A percentile compares a stretch with the other conserved stretches of the same genome.
phyloP scores from a whole-genome alignment of 2,797 vertebrate genomes.

The Platyrinchus mystaceus region DNA sequence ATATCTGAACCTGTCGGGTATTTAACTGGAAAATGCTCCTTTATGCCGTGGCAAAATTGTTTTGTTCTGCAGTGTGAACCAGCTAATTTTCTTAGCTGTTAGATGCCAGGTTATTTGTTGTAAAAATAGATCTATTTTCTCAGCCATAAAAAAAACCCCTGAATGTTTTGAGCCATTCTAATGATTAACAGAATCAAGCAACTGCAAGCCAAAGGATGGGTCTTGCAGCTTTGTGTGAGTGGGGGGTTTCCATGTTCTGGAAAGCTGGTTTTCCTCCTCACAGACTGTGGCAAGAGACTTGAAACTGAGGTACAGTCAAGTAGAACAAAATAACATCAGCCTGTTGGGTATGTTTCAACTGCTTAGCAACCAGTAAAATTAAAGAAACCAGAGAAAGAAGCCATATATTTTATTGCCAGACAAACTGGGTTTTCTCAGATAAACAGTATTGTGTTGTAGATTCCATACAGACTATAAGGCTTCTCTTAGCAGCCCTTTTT shows the following conservation, averaged over 20 bases:
- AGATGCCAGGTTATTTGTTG: background rate
- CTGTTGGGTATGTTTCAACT: background rate
- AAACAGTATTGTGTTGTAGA: background rate
- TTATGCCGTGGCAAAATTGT: background rate
- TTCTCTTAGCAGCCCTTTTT: background rate
- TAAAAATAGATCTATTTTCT: conserved; percentile 18
- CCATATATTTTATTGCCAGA: background rate
- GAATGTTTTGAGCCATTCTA: background rate
- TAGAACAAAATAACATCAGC: background rate
- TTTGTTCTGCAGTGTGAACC: conserved; percentile 1
- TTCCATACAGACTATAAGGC: background rate
- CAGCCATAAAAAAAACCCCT: background rate
- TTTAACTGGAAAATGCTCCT: background rate
- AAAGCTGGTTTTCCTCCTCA: background rate
- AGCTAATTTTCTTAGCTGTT: conserved; percentile 13
- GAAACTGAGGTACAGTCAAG: background rate
- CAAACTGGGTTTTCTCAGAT: background rate
- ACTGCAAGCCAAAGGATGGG: background rate
- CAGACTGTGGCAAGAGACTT: background rate
- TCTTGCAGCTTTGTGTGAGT: background rate
- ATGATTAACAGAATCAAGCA: background rate
- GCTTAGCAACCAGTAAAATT: background rate
- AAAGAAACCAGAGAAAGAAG: background rate
- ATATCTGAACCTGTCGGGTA: background rate
- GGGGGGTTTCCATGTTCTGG: background rate